These are phyloP conservation scores for Puffinus mauretanicus DNA, from an alignment of 2,113 vertebrate species.

Conservation along the genomic window DNA sequence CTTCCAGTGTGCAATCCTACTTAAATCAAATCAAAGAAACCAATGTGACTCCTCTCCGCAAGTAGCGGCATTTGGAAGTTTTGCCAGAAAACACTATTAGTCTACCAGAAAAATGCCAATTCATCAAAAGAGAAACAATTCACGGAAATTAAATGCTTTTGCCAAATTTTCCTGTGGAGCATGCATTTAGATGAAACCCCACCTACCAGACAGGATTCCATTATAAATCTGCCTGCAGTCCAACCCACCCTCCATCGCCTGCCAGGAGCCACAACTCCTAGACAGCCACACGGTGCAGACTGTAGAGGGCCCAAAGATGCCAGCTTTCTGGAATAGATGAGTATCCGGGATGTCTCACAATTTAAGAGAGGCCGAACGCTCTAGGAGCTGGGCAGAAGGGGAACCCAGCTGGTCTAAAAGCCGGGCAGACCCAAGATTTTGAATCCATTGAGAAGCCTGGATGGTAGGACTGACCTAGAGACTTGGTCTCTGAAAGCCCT, in stretches of 20 bases:
- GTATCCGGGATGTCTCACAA: background rate
- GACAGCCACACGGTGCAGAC: background rate
- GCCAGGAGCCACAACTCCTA: background rate
- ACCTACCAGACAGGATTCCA: background rate
- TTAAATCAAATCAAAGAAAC: background rate
- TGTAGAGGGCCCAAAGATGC: background rate
- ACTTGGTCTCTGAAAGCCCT: background rate
- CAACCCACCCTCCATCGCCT: background rate
- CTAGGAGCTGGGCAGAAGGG: background rate
- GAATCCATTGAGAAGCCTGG: background rate
- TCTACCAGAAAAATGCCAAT: background rate
- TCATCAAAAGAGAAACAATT: conserved; percentile 1
- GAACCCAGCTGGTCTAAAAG: background rate
- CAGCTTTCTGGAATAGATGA: background rate
- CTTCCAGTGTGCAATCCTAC: background rate
- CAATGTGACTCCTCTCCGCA: background rate
- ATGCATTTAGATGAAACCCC: background rate
- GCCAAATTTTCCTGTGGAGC: background rate
- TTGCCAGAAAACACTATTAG: background rate
- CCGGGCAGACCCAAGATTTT: background rate
- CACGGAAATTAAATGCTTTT: background rate
- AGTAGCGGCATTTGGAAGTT: background rate
- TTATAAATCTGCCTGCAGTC: background rate
- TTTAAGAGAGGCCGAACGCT: background rate
- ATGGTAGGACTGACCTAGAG: background rate